Percentiles rank a stretch among this genome's conserved stretches.
Conservation (phyloP, 2,797 vertebrate species). For the Lates japonicus region DNA sequence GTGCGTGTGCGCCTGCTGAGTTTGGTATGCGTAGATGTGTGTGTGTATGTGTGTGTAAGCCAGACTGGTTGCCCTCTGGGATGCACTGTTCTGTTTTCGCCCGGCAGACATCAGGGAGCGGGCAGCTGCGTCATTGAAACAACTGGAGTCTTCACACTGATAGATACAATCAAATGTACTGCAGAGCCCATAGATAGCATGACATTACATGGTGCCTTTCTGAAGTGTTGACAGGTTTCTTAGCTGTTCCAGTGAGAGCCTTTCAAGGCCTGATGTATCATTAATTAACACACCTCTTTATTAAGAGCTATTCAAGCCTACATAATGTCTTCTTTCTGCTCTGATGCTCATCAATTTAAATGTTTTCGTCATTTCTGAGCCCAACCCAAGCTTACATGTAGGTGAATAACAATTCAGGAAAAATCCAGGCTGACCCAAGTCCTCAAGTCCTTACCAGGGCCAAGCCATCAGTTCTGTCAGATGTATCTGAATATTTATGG, state of each 20-base stretch:
- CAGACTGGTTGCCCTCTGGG: no score
- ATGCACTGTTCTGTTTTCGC: constrained; percentile 75
- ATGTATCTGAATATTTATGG: neutral
- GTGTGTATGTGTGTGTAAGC: constrained; percentile 29
- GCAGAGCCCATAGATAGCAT: constrained; percentile 49
- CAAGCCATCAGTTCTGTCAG: neutral
- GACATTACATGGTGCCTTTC: constrained; percentile 66
- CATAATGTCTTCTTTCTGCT: constrained; percentile 21
- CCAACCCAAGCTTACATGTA: neutral
- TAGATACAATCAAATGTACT: constrained; percentile 73
- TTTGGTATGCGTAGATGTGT: constrained; percentile 42
- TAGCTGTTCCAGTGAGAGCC: constrained; percentile 42
- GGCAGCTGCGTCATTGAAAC: constrained; percentile 74
- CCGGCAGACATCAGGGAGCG: constrained; percentile 71
- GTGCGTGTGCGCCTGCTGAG: constrained; percentile 34
- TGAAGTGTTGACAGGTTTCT: constrained; percentile 64
- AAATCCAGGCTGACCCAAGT: neutral
- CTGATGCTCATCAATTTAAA: constrained; percentile 20
- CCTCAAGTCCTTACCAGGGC: neutral
- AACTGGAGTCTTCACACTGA: constrained; percentile 71
- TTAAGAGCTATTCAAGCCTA: constrained; percentile 33
- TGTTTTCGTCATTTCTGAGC: constrained; percentile 17
- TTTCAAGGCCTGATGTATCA: constrained; percentile 56
- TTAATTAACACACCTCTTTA: constrained; percentile 63
- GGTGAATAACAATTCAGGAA: neutral